Base-by-base conservation (phyloP, 2,113 vertebrate species). In the Capreolus pygargus region DNA sequence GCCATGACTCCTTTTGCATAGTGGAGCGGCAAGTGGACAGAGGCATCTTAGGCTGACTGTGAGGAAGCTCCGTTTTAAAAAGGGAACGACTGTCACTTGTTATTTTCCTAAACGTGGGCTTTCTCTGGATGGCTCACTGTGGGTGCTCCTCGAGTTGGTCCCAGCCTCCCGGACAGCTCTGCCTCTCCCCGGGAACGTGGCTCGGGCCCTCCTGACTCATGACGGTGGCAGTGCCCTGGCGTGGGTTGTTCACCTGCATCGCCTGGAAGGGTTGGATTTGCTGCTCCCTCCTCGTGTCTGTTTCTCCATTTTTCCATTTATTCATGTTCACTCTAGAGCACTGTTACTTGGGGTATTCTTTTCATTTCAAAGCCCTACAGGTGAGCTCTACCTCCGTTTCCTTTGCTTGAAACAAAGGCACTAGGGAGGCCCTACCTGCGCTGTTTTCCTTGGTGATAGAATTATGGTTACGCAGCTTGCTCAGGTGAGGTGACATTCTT, bases 201-300 rank as follows among this genome's bases (percentile, higher is more conserved):
- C 36, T 78, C 30, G 6, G 0, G 0, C 27, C 1, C 13, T 43
- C n/a, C 64, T 90, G 6, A 36, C n/a, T 28, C 1, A 0, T 12
- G 5, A 6, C 0, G 1, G 12, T 11, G 25, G 86, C 83, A 13
- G 39, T 25, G 57, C 39, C 0, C 7, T 7, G 16, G 79, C 7
- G 15, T n/a, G 1, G 25, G 28, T n/a, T 23, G 15, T 4, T 0
- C 28, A 50, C 61, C 5, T 5, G 3, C 11, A 0, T 78, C 8
- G 0, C 58, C 74, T 30, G 16, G 54, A 4, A 39, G 60, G 30
- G 1, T 10, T 36, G 17, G 13, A 16, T 36, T 47, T 52, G 39
- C 70, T 10, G 3, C 8, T 50, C 43, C 2, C 36, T 84, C 50
- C n/a, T 23, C 57, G 1, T 33, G 16, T 86, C 70, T 79, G 50